Base-by-base conservation (phyloP, 2,888 invertebrate species). In the Eremobia ochroleuca region DNA sequence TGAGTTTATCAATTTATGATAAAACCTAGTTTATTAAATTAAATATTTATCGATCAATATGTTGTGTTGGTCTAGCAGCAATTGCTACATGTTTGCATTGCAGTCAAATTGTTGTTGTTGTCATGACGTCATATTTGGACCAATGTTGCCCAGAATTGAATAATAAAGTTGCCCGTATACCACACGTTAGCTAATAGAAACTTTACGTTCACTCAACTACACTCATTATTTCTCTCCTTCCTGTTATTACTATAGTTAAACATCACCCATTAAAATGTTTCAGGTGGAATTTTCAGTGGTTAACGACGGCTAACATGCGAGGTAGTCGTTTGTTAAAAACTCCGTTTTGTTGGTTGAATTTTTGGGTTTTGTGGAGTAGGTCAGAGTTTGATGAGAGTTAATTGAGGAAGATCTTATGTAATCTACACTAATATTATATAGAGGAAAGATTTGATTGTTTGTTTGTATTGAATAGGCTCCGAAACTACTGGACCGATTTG, bases 301-400 rank as follows among this genome's bases (percentile, higher is more conserved):
- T 85, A 85, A 81, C 68, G 82, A 85, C 4, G 34, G 1, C 6
- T 31, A 71, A 43, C 83, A 85, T 81, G 83, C 83, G 6, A 83
- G 18, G 13, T 3, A 25, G 62, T 81, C 81, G 67, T 83, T 73
- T 84, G 80, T 68, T 84, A 69, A 80, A 73, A 83, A 76, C 34
- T 73, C 21, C 4, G 9, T 61, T 70, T n/a, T 62, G 28, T 64
- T 21, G 25, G 59, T 46, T 37, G 9, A 64, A 43, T 52, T 65
- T 73, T 72, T 71, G 1, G 37, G 2, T 64, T 28, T 43, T 64
- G n/a, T 64, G 28, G 25, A 49, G 52, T 34, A 37, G 21, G 25
- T 49, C 31, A 31, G 40, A 28, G 25, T 76, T 37, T 43, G n/a
- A 43, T 15, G 31, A 49, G 18, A 37, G 25, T 25, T 67, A 46